Evolutionary conservation across 1,140 invertebrate genomes (phyloP).

Genomic region (Himalopsyche phryganea): DNA sequence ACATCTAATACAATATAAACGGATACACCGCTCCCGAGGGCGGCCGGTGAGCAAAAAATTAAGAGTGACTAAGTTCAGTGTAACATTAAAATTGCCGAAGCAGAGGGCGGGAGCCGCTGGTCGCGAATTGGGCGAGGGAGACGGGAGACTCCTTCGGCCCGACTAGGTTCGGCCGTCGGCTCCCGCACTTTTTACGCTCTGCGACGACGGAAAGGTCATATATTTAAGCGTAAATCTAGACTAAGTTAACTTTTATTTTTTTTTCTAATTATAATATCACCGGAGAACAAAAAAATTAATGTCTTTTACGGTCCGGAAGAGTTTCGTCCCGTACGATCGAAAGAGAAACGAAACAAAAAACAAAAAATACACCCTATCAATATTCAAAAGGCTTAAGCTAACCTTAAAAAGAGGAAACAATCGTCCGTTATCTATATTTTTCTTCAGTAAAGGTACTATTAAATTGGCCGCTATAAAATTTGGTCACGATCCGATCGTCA

Average conservation of each 20-base stretch:
- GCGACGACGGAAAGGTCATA: too few relatives aligned
- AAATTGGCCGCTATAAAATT: constrained; percentile 36
- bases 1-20: too few relatives aligned
- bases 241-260: constrained; percentile 11
- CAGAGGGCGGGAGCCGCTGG: constrained; percentile 2
- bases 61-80: constrained; percentile 29
- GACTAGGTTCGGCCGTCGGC: constrained; percentile 23
- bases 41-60: constrained; percentile 31
- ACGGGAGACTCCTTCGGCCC: too few relatives aligned
- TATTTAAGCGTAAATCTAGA: constrained; percentile 20
- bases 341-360: too few relatives aligned
- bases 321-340: too few relatives aligned
- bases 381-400: constrained; percentile 36
- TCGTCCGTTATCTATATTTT: constrained; percentile 23
- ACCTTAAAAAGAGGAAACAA: constrained; percentile 34
- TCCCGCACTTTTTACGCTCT: too few relatives aligned
- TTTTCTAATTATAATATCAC: constrained; percentile 34
- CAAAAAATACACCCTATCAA: constrained; percentile 33
- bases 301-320: constrained; percentile 27
- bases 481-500: constrained; percentile 33
- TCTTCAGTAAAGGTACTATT: constrained; percentile 35
- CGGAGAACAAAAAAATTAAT: constrained; percentile 36
- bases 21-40: too few relatives aligned
- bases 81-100: constrained; percentile 5
- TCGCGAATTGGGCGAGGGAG: not conserved